Conservation (phyloP, 2,888 invertebrate genomes). For the Sarcophaga rosellei region DNA sequence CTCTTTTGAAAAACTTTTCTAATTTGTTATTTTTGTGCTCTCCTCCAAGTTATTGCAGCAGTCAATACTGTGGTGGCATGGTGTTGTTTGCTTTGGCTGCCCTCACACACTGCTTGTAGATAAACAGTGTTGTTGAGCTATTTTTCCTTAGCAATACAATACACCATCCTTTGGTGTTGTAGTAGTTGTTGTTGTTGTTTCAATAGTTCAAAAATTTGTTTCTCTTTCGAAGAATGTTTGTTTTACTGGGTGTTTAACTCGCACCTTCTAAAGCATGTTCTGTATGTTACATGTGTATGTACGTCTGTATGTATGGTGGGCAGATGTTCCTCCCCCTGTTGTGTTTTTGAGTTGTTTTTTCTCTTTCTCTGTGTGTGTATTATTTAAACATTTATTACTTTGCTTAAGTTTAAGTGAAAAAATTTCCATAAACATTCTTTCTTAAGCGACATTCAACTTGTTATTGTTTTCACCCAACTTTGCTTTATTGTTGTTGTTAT, state of each 20-base stretch:
- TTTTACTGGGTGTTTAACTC: too few relatives aligned
- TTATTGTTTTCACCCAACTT: background rate
- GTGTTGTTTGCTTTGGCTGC: background rate
- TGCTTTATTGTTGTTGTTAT: background rate
- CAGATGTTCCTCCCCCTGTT: too few relatives aligned
- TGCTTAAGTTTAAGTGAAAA: slow-evolving; percentile 79
- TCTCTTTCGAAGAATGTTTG: too few relatives aligned
- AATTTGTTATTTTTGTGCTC: slow-evolving; percentile 76
- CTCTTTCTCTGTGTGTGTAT: background rate
- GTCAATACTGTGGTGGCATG: slow-evolving; percentile 3
- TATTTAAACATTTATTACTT: slow-evolving; percentile 77
- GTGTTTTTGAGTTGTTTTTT: too few relatives aligned
- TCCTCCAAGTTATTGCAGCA: slow-evolving; percentile 13
- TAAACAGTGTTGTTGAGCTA: background rate
- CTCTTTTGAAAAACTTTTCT: slow-evolving; percentile 76
- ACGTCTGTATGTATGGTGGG: too few relatives aligned
- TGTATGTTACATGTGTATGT: too few relatives aligned
- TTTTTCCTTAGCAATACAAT: too few relatives aligned
- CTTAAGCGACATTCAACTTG: slow-evolving; percentile 77
- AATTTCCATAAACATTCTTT: slow-evolving; percentile 79
- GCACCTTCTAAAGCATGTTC: too few relatives aligned
- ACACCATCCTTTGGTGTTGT: too few relatives aligned
- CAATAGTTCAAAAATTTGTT: too few relatives aligned
- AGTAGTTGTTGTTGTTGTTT: too few relatives aligned
- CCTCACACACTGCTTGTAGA: background rate